Conservation (phyloP, 37 sponge, comb jelly and placozoan genomes). For the Spongilla lacustris region DNA sequence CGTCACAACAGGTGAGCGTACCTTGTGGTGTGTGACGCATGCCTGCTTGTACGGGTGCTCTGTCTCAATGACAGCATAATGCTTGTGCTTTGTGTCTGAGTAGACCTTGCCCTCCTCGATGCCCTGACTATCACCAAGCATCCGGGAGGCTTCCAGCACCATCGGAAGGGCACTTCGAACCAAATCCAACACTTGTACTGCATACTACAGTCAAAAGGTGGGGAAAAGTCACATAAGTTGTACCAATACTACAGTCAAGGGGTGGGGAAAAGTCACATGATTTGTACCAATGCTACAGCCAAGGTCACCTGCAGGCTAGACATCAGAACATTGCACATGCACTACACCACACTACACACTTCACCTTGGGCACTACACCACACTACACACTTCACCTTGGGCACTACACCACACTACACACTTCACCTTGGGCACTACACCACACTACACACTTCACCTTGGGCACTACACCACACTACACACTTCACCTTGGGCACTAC, state of each 20-base stretch:
- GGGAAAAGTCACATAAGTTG: background rate
- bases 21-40: constrained; percentile 76
- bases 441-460: too few species aligned
- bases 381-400: too few species aligned
- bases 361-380: too few species aligned
- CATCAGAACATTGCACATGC: background rate
- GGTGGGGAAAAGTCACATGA: background rate
- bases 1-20: background rate
- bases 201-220: constrained; percentile 39
- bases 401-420: too few species aligned
- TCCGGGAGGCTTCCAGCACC: constrained; percentile 45
- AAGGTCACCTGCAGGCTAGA: too few species aligned
- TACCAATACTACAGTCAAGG: background rate
- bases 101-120: background rate
- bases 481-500: too few species aligned
- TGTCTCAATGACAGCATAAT: constrained; percentile 87
- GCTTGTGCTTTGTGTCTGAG: constrained; percentile 50
- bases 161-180: constrained; percentile 67
- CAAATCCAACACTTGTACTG: constrained; percentile 73
- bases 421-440: too few species aligned
- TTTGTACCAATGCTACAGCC: too few species aligned
- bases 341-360: too few species aligned
- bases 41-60: constrained; percentile 93
- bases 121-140: background rate
- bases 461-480: too few species aligned